A percentile compares a stretch with the other conserved stretches of the same genome.
These are phyloP conservation scores for Leucophora obtusa DNA, from an alignment of 2,888 invertebrate species.

Conservation along the genomic window DNA sequence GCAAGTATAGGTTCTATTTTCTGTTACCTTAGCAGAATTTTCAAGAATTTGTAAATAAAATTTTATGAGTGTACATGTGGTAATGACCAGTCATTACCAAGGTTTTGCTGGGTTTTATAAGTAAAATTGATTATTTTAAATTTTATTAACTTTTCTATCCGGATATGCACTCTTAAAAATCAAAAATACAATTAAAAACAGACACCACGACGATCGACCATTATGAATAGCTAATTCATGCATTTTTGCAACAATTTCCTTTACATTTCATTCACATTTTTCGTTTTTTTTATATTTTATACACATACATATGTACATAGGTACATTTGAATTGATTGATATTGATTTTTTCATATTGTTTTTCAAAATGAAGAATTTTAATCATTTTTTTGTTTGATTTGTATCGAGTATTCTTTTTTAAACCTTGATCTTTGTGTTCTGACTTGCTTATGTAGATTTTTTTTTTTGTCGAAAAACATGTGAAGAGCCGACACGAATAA, in stretches of 20 bases:
- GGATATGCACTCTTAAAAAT: background rate
- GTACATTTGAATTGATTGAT: too few species aligned
- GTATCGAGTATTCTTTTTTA: slow-evolving; percentile 1
- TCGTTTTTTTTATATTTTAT: background rate
- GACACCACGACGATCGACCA: background rate
- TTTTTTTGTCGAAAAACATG: background rate
- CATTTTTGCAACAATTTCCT: slow-evolving; percentile 19
- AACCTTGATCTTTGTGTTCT: slow-evolving; percentile 39
- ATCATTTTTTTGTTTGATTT: background rate
- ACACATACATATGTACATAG: too few species aligned
- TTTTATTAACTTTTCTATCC: background rate
- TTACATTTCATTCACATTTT: slow-evolving; percentile 29
- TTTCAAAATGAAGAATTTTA: background rate
- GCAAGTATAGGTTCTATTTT: too few species aligned
- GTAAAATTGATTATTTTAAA: too few species aligned
- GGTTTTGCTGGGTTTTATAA: too few species aligned
- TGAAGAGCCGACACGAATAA: too few species aligned
- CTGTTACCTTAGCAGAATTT: too few species aligned
- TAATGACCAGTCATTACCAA: too few species aligned
- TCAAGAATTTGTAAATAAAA: too few species aligned
- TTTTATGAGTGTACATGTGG: too few species aligned
- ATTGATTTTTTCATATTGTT: too few species aligned
- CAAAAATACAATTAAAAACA: background rate
- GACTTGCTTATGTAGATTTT: background rate
- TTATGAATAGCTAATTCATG: background rate